phyloP scores from a whole-genome alignment of 2,797 vertebrate species.

The Premnoplex brunnescens region DNA sequence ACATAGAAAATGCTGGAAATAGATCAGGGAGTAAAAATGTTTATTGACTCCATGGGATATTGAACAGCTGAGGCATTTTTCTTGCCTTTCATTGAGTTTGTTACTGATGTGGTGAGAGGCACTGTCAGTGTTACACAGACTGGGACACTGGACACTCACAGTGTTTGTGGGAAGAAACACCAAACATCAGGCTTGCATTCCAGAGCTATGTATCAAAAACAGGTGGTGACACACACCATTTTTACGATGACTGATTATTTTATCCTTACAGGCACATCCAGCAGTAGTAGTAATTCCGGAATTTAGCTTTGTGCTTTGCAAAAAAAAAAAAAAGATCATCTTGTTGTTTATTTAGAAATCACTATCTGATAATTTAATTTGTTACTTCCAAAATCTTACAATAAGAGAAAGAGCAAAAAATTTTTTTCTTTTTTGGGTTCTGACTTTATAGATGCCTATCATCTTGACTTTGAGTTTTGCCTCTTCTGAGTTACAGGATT shows the following conservation, averaged over 20 bases:
- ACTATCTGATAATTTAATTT: background rate
- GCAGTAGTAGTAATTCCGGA: background rate
- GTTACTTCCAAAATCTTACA: background rate
- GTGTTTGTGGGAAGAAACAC: background rate
- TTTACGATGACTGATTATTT: background rate
- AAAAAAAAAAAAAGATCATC: background rate
- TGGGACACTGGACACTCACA: background rate
- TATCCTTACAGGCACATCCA: background rate
- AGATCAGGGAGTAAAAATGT: background rate
- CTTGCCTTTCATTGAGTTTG: background rate
- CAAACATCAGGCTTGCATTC: background rate
- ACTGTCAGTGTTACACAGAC: background rate
- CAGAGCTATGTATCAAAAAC: accelerated
- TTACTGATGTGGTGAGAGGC: background rate
- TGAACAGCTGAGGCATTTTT: background rate
- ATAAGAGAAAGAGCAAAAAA: background rate
- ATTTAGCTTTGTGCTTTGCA: background rate
- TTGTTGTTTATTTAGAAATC: background rate
- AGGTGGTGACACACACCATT: background rate
- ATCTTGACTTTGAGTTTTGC: background rate
- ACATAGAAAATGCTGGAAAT: background rate
- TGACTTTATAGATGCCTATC: background rate
- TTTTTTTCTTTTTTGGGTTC: background rate
- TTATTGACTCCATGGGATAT: background rate
- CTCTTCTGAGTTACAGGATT: background rate